These are phyloP conservation scores for Amphimallon solstitiale DNA, from an alignment of 2,888 invertebrate species.

Conservation along the genomic window DNA sequence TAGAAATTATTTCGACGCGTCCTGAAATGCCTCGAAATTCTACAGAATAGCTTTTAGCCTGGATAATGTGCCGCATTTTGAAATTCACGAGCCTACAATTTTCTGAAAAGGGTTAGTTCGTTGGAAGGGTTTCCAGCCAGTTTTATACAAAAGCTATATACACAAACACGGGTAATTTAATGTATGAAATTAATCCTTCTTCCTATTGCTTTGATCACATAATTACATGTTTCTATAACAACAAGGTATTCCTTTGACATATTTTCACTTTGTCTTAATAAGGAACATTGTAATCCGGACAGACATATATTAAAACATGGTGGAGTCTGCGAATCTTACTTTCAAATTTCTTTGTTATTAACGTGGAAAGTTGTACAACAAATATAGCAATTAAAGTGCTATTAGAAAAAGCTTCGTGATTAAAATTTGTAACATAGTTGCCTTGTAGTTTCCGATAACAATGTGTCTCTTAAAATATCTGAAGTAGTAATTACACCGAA, in stretches of 20 bases:
- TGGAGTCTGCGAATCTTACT: no score
- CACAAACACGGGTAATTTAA: slow-evolving; percentile 14
- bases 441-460: no score
- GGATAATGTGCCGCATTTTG: slow-evolving; percentile 10
- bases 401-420: no score
- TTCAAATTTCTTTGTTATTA: no score
- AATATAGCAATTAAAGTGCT: no score
- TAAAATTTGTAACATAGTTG: no score
- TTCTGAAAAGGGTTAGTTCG: slow-evolving; percentile 14
- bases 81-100: background rate
- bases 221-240: slow-evolving; percentile 17
- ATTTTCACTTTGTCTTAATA: no score
- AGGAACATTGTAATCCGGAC: no score
- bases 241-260: background rate
- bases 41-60: slow-evolving; percentile 1
- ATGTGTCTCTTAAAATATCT: no score
- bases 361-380: no score
- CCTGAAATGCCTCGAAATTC: slow-evolving; percentile 26
- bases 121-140: slow-evolving; percentile 18
- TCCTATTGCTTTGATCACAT: slow-evolving; percentile 23
- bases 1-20: slow-evolving; percentile 40
- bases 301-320: no score
- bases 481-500: no score
- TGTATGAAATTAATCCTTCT: slow-evolving; percentile 26
- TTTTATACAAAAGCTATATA: slow-evolving; percentile 16